These are phyloP conservation scores for Pseudochromis fuscus DNA, from an alignment of 2,797 vertebrate species.

Conservation along the genomic window DNA sequence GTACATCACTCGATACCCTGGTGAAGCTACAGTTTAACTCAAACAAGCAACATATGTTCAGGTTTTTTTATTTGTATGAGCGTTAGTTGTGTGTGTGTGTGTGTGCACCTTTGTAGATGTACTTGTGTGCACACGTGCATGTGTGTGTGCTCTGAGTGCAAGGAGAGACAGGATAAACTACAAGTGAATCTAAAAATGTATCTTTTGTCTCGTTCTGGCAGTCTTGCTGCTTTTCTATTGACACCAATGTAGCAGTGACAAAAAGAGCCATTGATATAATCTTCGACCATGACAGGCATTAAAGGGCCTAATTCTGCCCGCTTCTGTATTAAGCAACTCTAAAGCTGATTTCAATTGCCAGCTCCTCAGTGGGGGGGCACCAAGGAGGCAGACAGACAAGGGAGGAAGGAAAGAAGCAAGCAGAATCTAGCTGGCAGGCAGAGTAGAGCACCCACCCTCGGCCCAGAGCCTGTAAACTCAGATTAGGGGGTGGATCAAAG, in stretches of 20 bases:
- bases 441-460: slow-evolving; percentile 82
- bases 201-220: slow-evolving; percentile 70
- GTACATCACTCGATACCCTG: slow-evolving; percentile 65
- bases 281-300: slow-evolving; percentile 83
- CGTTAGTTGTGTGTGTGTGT: slow-evolving; percentile 15
- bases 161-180: slow-evolving; percentile 54
- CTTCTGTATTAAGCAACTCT: slow-evolving; percentile 83
- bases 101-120: slow-evolving; percentile 9
- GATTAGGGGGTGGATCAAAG: slow-evolving; percentile 89
- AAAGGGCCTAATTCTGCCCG: slow-evolving; percentile 83
- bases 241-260: slow-evolving; percentile 73
- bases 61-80: slow-evolving; percentile 23
- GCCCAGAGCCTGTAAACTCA: slow-evolving; percentile 86
- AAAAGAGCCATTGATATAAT: slow-evolving; percentile 82
- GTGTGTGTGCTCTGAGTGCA: slow-evolving; percentile 27
- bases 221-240: slow-evolving; percentile 70
- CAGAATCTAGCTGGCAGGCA: slow-evolving; percentile 83
- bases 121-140: background rate
- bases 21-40: slow-evolving; percentile 54
- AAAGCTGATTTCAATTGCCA: slow-evolving; percentile 85
- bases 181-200: slow-evolving; percentile 71
- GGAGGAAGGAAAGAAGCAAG: slow-evolving; percentile 76
- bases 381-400: slow-evolving; percentile 74
- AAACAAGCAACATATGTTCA: slow-evolving; percentile 71
- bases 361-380: slow-evolving; percentile 74